A percentile compares a stretch with the other conserved stretches of the same genome.
Evolutionary conservation across 2,888 invertebrate species (phyloP).

Genomic region (Leptopilina drosophilae): DNA sequence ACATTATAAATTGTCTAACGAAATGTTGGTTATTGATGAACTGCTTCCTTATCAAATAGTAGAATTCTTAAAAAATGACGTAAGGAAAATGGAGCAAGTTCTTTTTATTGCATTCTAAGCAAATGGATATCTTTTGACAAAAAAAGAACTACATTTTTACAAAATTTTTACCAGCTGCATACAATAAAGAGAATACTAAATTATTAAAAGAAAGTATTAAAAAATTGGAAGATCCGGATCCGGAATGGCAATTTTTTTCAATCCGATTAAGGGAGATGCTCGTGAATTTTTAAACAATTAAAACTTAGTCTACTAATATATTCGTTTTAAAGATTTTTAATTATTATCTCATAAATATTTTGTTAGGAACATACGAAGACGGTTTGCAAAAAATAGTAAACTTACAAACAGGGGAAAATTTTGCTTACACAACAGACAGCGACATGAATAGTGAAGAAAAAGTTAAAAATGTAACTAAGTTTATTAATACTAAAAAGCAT

Average conservation of each 20-base stretch:
- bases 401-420: too few species aligned
- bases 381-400: too few species aligned
- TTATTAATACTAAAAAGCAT: background rate
- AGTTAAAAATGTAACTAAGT: background rate
- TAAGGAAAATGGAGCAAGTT: background rate
- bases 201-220: background rate
- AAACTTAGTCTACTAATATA: background rate
- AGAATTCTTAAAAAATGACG: constrained; percentile 7
- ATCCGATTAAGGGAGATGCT: constrained; percentile 5
- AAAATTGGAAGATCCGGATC: background rate
- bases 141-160: background rate
- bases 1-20: background rate
- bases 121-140: constrained; percentile 12
- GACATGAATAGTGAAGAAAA: constrained; percentile 7
- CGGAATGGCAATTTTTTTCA: constrained; percentile 6
- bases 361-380: too few species aligned
- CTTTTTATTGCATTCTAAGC: background rate
- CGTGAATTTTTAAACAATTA: background rate
- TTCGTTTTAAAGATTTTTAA: too few species aligned
- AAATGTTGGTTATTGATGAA: background rate
- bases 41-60: constrained; percentile 2
- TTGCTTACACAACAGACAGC: background rate
- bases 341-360: too few species aligned
- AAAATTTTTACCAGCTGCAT: background rate
- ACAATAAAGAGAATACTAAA: background rate